A percentile compares a stretch with the other conserved stretches of the same genome.
phyloP scores from a whole-genome alignment of 2,888 invertebrate genomes.

The Limnephilus marmoratus region DNA sequence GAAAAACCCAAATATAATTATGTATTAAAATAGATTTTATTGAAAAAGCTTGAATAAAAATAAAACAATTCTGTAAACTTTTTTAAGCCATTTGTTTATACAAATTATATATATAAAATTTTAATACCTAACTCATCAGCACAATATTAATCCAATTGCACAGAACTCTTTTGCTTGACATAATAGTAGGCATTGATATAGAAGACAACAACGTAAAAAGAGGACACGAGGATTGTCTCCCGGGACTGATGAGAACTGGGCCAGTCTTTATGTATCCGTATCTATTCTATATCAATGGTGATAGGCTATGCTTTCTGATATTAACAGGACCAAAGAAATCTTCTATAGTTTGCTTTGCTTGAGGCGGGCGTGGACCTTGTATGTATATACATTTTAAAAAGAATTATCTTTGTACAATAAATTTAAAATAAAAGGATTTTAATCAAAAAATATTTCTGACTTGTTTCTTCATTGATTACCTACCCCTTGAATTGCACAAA shows the following conservation, averaged over 20 bases:
- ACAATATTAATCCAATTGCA: conserved; percentile 44
- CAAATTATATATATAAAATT: background rate
- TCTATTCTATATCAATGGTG: conserved; percentile 2
- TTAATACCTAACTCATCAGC: conserved; percentile 19
- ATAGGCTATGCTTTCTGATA: conserved; percentile 44
- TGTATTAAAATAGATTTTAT: background rate
- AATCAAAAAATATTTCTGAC: background rate
- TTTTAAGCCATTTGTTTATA: conserved; percentile 2
- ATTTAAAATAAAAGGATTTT: conserved; percentile 42
- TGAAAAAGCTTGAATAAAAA: background rate
- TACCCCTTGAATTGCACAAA: background rate
- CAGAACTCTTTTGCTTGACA: conserved; percentile 34
- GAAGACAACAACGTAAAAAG: background rate
- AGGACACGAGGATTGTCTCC: background rate
- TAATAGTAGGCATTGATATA: conserved; percentile 12
- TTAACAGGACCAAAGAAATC: conserved; percentile 41
- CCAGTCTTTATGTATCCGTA: background rate
- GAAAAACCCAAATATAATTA: background rate
- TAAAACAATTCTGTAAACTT: background rate
- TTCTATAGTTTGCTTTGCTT: conserved; percentile 35
- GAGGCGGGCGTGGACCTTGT: conserved; percentile 37
- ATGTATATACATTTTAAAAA: conserved; percentile 40
- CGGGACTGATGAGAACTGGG: background rate
- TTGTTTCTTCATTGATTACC: background rate
- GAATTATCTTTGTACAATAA: conserved; percentile 45